Conservation (phyloP, 2,113 vertebrate genomes). For the Sceloporus undulatus region DNA sequence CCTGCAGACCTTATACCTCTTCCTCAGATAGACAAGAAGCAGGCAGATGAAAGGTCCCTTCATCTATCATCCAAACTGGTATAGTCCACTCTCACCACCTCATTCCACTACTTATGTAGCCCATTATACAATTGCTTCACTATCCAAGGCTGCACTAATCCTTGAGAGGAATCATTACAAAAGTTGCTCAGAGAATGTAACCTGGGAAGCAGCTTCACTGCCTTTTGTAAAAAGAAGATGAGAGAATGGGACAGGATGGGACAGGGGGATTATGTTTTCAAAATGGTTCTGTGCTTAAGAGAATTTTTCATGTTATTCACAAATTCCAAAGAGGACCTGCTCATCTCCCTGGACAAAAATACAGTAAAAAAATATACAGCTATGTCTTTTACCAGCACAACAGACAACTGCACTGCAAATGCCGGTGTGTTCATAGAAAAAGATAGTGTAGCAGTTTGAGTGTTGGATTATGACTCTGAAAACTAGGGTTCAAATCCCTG, state of each 20-base stretch:
- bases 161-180: neutral
- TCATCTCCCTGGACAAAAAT: neutral
- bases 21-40: too few relatives aligned
- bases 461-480: too few relatives aligned
- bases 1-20: too few relatives aligned
- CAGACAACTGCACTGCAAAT: neutral
- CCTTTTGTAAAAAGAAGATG: too few relatives aligned
- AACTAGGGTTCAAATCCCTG: too few relatives aligned
- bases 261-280: neutral
- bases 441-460: too few relatives aligned
- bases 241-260: neutral
- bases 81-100: neutral
- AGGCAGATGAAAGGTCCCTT: too few relatives aligned
- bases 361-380: neutral
- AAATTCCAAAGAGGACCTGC: neutral
- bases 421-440: neutral
- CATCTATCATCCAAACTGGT: neutral
- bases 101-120: neutral
- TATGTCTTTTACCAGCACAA: neutral
- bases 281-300: neutral
- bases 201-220: neutral
- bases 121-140: neutral
- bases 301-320: neutral
- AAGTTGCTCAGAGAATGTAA: neutral
- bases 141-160: neutral